Conservation (phyloP, 2,888 invertebrate genomes). For the Meghimatium bilineatum region DNA sequence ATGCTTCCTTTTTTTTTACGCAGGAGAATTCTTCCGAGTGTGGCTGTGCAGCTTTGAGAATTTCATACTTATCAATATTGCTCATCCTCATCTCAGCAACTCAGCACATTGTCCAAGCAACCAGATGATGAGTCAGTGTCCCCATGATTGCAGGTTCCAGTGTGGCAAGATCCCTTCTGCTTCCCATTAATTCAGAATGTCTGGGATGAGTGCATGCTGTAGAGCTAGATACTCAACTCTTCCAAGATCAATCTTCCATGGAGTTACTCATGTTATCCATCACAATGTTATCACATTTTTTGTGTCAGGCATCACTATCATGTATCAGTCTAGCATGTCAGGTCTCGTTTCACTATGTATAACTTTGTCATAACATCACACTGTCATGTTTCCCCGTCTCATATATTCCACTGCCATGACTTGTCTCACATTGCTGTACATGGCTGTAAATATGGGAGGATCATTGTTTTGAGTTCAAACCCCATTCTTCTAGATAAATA, state of each 20-base stretch:
- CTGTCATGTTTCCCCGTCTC: neutral
- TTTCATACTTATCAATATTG: neutral
- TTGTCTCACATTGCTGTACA: too few relatives aligned
- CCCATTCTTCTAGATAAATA: too few relatives aligned
- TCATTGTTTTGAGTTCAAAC: too few relatives aligned
- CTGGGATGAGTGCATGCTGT: neutral
- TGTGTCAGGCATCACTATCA: too few relatives aligned
- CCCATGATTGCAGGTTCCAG: neutral
- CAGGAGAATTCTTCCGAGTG: conserved; percentile 40
- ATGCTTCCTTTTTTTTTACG: neutral
- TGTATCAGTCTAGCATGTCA: too few relatives aligned
- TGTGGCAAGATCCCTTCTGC: neutral
- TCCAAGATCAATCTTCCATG: too few relatives aligned
- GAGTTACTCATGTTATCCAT: too few relatives aligned
- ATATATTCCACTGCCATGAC: neutral
- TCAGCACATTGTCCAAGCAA: neutral
- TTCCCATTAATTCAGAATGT: neutral
- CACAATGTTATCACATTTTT: too few relatives aligned
- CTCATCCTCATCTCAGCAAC: conserved; percentile 4
- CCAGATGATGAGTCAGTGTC: neutral
- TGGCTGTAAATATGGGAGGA: too few relatives aligned
- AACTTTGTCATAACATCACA: too few relatives aligned
- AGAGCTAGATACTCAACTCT: neutral
- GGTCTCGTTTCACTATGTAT: too few relatives aligned
- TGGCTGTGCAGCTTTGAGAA: conserved; percentile 31